phyloP scores from a whole-genome alignment of 2,888 invertebrate species.

The Micropterix aruncella region DNA sequence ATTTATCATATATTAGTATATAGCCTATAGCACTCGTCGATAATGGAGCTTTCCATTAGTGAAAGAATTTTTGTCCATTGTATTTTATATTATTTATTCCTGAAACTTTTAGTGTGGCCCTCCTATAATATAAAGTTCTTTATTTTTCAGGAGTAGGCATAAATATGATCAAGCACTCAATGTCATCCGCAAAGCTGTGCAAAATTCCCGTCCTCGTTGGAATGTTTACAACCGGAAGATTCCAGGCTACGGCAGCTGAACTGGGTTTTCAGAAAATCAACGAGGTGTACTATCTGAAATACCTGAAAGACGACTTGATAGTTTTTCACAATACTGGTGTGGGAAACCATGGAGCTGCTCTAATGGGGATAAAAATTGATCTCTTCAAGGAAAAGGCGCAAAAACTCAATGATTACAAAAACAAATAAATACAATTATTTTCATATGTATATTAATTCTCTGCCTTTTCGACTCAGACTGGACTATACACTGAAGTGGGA shows the following conservation, averaged over 20 bases:
- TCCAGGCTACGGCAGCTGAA: conserved; percentile 22
- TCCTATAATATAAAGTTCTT: conserved; percentile 2
- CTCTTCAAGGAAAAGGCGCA: conserved; percentile 22
- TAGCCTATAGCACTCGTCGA: too few relatives aligned
- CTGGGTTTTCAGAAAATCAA: conserved; percentile 25
- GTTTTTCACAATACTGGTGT: conserved; percentile 28
- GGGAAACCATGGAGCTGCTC: conserved; percentile 31
- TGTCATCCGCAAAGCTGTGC: conserved; percentile 22
- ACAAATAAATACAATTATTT: too few relatives aligned
- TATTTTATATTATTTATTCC: too few relatives aligned
- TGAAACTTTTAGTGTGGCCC: too few relatives aligned
- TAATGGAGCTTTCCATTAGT: too few relatives aligned
- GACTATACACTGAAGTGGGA: too few relatives aligned
- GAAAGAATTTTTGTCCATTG: too few relatives aligned
- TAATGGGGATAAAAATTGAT: conserved; percentile 29
- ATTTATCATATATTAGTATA: too few relatives aligned
- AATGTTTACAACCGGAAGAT: conserved; percentile 24
- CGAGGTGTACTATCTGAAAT: conserved; percentile 27
- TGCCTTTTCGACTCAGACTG: too few relatives aligned
- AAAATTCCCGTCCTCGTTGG: conserved; percentile 25
- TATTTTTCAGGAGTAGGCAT: conserved; percentile 24
- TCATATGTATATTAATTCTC: too few relatives aligned
- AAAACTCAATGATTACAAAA: too few relatives aligned
- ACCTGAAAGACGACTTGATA: conserved; percentile 25
- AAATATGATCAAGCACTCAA: conserved; percentile 27